Evolutionary conservation across 2,888 invertebrate species (phyloP), one percentile per base, ranked within the genome.

Genomic region (Heteromurus nitidus): DNA sequence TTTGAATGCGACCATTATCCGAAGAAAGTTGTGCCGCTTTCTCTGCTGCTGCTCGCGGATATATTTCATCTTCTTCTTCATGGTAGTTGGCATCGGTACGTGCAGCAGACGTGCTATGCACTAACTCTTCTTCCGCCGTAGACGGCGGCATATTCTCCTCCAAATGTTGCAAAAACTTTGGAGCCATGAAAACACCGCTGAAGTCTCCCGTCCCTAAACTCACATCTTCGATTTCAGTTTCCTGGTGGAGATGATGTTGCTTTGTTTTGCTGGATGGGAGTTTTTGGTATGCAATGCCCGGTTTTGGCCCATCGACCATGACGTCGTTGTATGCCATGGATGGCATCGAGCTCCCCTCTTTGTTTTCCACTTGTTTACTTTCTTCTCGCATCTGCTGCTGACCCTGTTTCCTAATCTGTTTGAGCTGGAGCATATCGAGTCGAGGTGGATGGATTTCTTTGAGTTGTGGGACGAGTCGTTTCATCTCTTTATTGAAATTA

Each of bases 371-470:
- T 65, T 65, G 74, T 64, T 65, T 64, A 53, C 44, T 75, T 65
- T 75, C 73, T 11, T 20, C 62, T 44, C 53, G 26, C 73, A 53
- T 68, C 64, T 42, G 44, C 42, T 42, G 30, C 22, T 55, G 75
- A 67, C 65, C 65, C 53, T 67, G 67, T 67, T 65, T 65, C 42
- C 28, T 42, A 42, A 67, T 76, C 31, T 50, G 44, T 26, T 77
- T 69, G 67, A 82, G 36, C 30, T 53, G 30, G 9, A 44, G 64
- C 62, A 77, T 36, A 47, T 68, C 77, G 3, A 58, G 36, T 16
- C 26, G 31, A 11, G 47, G 60, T 36, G 84, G 84, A 72, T 75
- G 80, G 62, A 84, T 65, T 65, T 84, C 82, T 47, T 76, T 79
- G 44, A 84, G 60, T 67, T 80, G 82, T 3, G 84, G 84, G 18